These are phyloP conservation scores for Eilema depressum DNA, from an alignment of 2,888 invertebrate genomes.

Conservation along the genomic window DNA sequence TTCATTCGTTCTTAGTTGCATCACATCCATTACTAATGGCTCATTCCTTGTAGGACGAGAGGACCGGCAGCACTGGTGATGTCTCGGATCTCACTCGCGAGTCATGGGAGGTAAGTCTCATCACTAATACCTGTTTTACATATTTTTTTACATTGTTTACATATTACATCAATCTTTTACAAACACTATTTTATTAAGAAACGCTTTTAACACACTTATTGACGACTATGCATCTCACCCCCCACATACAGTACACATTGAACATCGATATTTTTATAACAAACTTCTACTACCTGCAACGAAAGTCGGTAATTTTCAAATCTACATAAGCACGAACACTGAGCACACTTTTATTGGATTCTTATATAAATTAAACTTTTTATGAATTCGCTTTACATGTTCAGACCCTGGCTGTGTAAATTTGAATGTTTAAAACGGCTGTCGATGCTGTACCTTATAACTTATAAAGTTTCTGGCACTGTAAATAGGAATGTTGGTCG, in stretches of 20 bases:
- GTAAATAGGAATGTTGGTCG: conserved; percentile 45
- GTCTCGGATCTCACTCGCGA: conserved; percentile 94
- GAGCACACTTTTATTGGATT: not conserved
- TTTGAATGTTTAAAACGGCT: conserved; percentile 4
- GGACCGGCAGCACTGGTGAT: conserved; percentile 90
- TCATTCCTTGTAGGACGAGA: conserved; percentile 77
- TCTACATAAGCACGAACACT: conserved; percentile 11
- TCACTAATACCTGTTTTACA: conserved; percentile 18
- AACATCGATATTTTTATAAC: conserved; percentile 66
- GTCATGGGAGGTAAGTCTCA: conserved; percentile 95
- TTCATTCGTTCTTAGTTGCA: conserved; percentile 14
- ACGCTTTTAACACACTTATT: conserved; percentile 66
- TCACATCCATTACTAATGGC: conserved; percentile 35
- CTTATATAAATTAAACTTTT: not conserved
- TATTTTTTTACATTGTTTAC: conserved; percentile 18
- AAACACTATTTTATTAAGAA: conserved; percentile 66
- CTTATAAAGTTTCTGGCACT: conserved; percentile 46
- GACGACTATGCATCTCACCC: conserved; percentile 72
- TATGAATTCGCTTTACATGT: not conserved
- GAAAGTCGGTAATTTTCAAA: not conserved
- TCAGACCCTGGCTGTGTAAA: conserved; percentile 8
- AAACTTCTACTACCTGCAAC: conserved; percentile 22
- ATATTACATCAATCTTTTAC: conserved; percentile 39
- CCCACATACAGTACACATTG: conserved; percentile 82
- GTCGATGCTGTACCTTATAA: not conserved